Evolutionary conservation across 2,888 invertebrate genomes (phyloP).

Genomic region (Nezara viridula): DNA sequence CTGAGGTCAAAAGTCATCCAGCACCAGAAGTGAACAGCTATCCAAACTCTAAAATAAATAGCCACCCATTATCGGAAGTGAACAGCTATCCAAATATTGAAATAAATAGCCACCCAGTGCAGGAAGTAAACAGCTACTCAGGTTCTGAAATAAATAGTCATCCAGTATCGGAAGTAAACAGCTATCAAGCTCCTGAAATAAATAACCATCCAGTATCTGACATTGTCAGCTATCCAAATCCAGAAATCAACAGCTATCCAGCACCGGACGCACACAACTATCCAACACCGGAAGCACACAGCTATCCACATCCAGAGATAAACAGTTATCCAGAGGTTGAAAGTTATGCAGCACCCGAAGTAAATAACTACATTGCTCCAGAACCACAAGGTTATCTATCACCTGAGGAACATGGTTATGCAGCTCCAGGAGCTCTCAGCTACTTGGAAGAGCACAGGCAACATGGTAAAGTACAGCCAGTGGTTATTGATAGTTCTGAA

Average conservation of each 20-base stretch:
- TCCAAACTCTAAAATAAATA: not conserved
- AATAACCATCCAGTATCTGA: not conserved
- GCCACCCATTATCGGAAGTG: not conserved
- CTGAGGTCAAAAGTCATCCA: not conserved
- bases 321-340: not conserved
- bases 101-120: not conserved
- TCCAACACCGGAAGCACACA: not conserved
- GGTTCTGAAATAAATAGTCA: not conserved
- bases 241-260: not conserved
- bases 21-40: not conserved
- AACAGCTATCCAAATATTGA: not conserved
- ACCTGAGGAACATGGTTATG: not conserved
- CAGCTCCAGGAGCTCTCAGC: not conserved
- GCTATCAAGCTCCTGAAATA: not conserved
- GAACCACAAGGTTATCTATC: not conserved
- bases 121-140: not conserved
- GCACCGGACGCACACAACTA: not conserved
- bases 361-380: not conserved
- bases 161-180: not conserved
- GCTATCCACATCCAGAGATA: not conserved
- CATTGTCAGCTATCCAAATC: not conserved
- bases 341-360: not conserved
- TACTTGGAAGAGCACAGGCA: conserved; percentile 49
- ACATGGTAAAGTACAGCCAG: not conserved
- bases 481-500: not conserved